A percentile compares a stretch with the other conserved stretches of the same genome.
phyloP scores from a whole-genome alignment of 2,113 vertebrate genomes.

The Pelodiscus sinensis region DNA sequence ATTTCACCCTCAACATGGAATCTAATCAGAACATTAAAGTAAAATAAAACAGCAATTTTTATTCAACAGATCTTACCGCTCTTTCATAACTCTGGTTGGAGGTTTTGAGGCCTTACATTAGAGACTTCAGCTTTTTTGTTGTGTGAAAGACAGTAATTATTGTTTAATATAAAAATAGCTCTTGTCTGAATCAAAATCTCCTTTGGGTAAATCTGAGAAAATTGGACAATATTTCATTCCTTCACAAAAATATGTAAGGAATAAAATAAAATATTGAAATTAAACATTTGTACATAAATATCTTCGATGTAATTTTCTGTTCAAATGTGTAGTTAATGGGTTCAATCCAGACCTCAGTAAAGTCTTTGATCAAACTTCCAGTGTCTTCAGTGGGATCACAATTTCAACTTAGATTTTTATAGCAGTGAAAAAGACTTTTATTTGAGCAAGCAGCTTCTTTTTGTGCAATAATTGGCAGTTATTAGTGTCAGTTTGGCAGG shows the following conservation, averaged over 20 bases:
- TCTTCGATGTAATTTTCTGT: constrained; percentile 37
- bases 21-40: background rate
- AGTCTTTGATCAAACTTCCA: constrained; percentile 26
- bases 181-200: constrained; percentile 54
- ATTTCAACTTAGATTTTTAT: background rate
- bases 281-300: constrained; percentile 56
- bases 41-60: background rate
- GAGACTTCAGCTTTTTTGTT: constrained; percentile 21
- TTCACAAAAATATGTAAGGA: background rate
- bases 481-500: constrained; percentile 36
- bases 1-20: constrained; percentile 8
- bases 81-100: constrained; percentile 59
- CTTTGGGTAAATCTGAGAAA: constrained; percentile 57
- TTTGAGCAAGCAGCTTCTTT: constrained; percentile 24
- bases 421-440: background rate
- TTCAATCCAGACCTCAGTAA: constrained; percentile 12
- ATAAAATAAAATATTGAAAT: constrained; percentile 45
- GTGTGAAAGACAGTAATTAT: background rate
- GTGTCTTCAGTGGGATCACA: background rate
- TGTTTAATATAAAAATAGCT: constrained; percentile 64
- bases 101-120: constrained; percentile 40
- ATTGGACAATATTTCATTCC: constrained; percentile 43
- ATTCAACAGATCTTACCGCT: constrained; percentile 18
- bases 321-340: constrained; percentile 4
- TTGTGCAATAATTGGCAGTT: constrained; percentile 44